Percentiles rank a stretch among this genome's conserved stretches.
Evolutionary conservation across 2,888 invertebrate genomes (phyloP).

Genomic region (Caenorhabditis plicata): DNA sequence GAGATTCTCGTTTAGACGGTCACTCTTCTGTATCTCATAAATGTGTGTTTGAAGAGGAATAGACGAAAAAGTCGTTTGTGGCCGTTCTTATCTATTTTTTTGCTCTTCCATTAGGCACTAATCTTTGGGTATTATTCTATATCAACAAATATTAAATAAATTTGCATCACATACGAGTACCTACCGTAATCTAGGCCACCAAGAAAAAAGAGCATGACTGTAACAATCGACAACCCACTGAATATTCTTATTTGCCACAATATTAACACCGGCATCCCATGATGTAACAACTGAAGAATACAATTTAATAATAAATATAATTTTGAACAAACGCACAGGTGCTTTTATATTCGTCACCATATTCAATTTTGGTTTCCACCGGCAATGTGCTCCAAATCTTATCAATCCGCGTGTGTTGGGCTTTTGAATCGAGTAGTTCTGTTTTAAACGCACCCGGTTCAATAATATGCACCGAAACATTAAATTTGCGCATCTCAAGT

Average conservation of each 20-base stretch:
- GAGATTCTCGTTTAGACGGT: no score
- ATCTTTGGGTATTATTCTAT: no score
- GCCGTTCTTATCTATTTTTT: no score
- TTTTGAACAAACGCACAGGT: constrained; percentile 49
- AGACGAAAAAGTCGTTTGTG: no score
- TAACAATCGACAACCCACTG: constrained; percentile 57
- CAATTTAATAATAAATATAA: not conserved
- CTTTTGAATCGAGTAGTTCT: constrained; percentile 47
- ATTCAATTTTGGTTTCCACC: constrained; percentile 54
- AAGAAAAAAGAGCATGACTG: constrained; percentile 50
- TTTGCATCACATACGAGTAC: constrained; percentile 57
- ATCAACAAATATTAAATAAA: no score
- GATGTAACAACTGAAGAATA: constrained; percentile 40
- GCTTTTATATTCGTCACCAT: constrained; percentile 60
- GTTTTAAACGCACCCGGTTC: constrained; percentile 64
- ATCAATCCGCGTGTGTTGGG: constrained; percentile 50
- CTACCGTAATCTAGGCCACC: constrained; percentile 47
- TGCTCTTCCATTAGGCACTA: no score
- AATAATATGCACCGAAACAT: constrained; percentile 50
- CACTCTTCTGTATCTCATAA: no score
- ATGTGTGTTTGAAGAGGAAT: no score
- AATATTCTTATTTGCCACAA: constrained; percentile 52
- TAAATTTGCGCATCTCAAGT: constrained; percentile 51
- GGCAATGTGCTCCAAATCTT: constrained; percentile 50
- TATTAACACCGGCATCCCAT: constrained; percentile 50